Evolutionary conservation across 2,888 invertebrate genomes (phyloP).

Genomic region (Eudasyphora cyanicolor): DNA sequence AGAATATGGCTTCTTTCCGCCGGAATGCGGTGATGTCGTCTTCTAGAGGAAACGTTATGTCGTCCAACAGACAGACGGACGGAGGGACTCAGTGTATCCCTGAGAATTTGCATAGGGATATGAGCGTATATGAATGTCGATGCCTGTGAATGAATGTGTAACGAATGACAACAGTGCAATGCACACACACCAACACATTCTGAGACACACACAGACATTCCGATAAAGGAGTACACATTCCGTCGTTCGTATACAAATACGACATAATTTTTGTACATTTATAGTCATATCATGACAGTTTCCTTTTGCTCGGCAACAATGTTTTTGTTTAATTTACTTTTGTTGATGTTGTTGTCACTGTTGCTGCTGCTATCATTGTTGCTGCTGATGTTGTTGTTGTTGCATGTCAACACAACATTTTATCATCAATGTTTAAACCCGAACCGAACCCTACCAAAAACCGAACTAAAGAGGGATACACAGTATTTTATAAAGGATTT

Average conservation of each 20-base stretch:
- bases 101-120: not conserved
- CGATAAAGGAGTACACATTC: too few species aligned
- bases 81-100: too few species aligned
- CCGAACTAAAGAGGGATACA: not conserved
- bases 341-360: conserved; percentile 2
- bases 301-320: not conserved
- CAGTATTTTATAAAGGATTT: not conserved
- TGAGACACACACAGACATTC: too few species aligned
- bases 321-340: conserved; percentile 33
- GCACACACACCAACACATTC: not conserved
- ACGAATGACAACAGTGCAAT: too few species aligned
- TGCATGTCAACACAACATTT: conserved; percentile 39
- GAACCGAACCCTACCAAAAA: not conserved
- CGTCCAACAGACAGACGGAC: not conserved
- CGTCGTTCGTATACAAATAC: not conserved
- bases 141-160: not conserved
- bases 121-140: not conserved
- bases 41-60: conserved; percentile 18
- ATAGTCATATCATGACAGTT: conserved; percentile 31
- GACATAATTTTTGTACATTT: conserved; percentile 18
- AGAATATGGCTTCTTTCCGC: conserved; percentile 27
- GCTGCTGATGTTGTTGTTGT: not conserved
- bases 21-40: conserved; percentile 15
- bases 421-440: conserved; percentile 21
- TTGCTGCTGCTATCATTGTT: not conserved